phyloP scores from a whole-genome alignment of 2,113 vertebrate species.

The Atherinomorus stipes region DNA sequence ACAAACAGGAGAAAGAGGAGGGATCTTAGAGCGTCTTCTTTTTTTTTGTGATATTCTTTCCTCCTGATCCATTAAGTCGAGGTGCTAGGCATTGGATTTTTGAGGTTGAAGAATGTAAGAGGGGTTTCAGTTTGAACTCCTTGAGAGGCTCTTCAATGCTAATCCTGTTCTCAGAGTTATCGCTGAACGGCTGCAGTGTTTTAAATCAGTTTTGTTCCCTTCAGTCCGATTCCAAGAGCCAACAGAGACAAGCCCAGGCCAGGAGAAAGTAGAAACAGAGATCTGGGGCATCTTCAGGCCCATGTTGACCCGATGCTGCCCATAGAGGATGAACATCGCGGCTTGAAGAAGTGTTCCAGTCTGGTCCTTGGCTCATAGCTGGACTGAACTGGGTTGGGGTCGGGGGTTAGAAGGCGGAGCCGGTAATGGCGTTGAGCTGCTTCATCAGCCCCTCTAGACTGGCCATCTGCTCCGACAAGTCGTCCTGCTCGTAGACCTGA shows the following conservation, averaged over 20 bases:
- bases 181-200: constrained; percentile 29
- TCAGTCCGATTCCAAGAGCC: constrained; percentile 19
- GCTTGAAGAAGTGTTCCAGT: constrained; percentile 39
- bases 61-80: constrained; percentile 37
- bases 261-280: constrained; percentile 36
- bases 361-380: constrained; percentile 24
- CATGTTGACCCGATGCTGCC: constrained; percentile 14
- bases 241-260: constrained; percentile 12
- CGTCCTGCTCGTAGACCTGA: constrained; percentile 96
- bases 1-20: constrained; percentile 56
- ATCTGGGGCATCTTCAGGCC: constrained; percentile 47
- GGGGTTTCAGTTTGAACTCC: constrained; percentile 47
- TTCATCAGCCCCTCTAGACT: constrained; percentile 98
- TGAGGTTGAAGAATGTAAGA: constrained; percentile 37
- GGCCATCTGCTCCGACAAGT: constrained; percentile 97
- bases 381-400: neutral
- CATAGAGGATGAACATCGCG: constrained; percentile 8
- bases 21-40: constrained; percentile 34
- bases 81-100: constrained; percentile 34
- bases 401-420: constrained; percentile 91
- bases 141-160: constrained; percentile 27
- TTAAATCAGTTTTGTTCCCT: constrained; percentile 10
- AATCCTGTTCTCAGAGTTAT: constrained; percentile 38
- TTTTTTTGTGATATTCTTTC: constrained; percentile 49
- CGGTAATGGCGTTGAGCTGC: constrained; percentile 97